Conservation (phyloP, 2,113 vertebrate genomes). For the Oryzias celebensis region DNA sequence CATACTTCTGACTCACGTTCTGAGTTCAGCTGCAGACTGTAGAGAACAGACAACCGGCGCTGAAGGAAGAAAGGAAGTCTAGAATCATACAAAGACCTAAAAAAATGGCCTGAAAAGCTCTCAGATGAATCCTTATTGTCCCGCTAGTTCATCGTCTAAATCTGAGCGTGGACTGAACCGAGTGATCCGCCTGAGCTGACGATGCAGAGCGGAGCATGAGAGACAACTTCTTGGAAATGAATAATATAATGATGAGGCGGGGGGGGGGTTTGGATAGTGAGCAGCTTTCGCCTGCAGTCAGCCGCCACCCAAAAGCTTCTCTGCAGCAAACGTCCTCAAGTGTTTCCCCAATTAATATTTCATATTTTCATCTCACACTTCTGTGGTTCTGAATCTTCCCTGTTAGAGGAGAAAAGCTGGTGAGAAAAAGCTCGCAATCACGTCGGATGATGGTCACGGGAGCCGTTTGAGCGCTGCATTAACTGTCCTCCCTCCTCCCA, state of each 20-base stretch:
- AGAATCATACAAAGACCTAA: too few species aligned
- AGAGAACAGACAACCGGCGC: too few species aligned
- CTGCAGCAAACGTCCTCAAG: conserved; percentile 36
- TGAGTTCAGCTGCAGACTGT: too few species aligned
- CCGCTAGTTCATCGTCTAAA: too few species aligned
- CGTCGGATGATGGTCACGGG: too few species aligned
- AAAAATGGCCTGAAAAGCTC: too few species aligned
- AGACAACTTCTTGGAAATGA: conserved; percentile 49
- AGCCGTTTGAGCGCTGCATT: conserved; percentile 8
- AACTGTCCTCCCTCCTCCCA: conserved; percentile 34
- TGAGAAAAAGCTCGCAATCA: not conserved
- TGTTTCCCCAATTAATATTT: conserved; percentile 53
- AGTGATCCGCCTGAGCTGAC: conserved; percentile 24
- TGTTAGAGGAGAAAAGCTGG: conserved; percentile 2
- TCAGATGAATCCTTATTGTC: too few species aligned
- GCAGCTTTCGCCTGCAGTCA: conserved; percentile 1
- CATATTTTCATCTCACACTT: conserved; percentile 49
- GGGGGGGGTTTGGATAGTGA: not conserved
- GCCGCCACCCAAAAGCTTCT: conserved; percentile 29
- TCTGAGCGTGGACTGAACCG: conserved; percentile 10
- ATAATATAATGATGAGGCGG: conserved; percentile 9
- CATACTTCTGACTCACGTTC: too few species aligned
- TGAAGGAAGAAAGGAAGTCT: not conserved
- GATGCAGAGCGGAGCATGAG: conserved; percentile 6
- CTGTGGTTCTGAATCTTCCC: conserved; percentile 22